These are phyloP conservation scores for Acrobasis repandana DNA, from an alignment of 2,888 invertebrate species.

Conservation along the genomic window DNA sequence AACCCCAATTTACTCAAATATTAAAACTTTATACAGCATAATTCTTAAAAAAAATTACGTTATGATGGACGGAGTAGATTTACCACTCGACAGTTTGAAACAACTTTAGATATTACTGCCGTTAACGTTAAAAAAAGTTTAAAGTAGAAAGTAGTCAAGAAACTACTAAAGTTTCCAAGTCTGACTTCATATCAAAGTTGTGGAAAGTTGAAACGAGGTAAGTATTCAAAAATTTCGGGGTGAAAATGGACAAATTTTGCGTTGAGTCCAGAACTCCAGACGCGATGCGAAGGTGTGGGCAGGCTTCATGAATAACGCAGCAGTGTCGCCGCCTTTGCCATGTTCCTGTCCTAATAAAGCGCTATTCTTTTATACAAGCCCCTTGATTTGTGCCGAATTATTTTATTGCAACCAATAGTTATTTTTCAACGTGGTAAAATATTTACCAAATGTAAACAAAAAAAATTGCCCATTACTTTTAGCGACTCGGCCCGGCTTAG, in stretches of 20 bases:
- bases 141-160: constrained; percentile 41
- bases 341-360: constrained; percentile 42
- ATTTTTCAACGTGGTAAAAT: background rate
- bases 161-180: constrained; percentile 45
- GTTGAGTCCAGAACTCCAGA: constrained; percentile 63
- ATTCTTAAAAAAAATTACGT: background rate
- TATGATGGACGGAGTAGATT: background rate
- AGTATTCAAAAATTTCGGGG: constrained; percentile 57
- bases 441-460: no score
- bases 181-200: constrained; percentile 37
- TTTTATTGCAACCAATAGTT: constrained; percentile 3
- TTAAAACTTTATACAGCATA: background rate
- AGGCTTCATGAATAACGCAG: constrained; percentile 49
- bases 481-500: no score
- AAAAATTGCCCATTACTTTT: background rate
- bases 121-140: constrained; percentile 25
- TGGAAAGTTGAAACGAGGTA: constrained; percentile 26
- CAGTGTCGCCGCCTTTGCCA: constrained; percentile 45
- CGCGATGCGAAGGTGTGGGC: constrained; percentile 40
- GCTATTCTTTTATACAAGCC: constrained; percentile 39
- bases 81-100: constrained; percentile 15
- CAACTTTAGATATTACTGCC: constrained; percentile 13
- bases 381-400: constrained; percentile 21
- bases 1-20: background rate
- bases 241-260: constrained; percentile 61